Base-by-base conservation (phyloP, 2,888 invertebrate genomes). In the Cephonodes hylas region DNA sequence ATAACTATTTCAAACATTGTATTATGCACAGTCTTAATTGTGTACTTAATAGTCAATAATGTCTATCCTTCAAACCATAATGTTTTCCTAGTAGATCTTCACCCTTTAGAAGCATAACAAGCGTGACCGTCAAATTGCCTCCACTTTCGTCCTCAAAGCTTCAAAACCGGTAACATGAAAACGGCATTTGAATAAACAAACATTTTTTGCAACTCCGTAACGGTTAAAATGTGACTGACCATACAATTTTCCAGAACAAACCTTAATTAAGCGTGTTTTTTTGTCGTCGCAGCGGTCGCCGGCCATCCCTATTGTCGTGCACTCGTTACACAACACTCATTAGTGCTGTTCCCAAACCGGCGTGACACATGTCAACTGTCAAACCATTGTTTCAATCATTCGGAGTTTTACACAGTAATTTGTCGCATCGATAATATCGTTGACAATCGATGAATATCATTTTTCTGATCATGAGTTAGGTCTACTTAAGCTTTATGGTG, bases 301-400 rank as follows among this genome's bases (percentile, higher is more conserved):
- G 64, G 60, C 68, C 67, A 67, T 48, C 66, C 62, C 70, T 72
- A 75, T 71, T 75, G 58, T 64, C 57, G 65, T 63, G 61, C 68
- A 66, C 67, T 75, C 64, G 68, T 74, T 73, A 77, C 72, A 79
- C 74, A 77, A 81, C 65, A 62, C 74, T 79, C 73, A 76, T 83
- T 84, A 77, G 69, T 82, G 86, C 64, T 89, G 89, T 86, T 70
- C 81, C 78, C 76, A 84, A 83, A 42, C 77, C 88, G 83, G 86
- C 86, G 75, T 69, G 89, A 80, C 66, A 68, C 63, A 18, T 42
- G 31, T 53, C 60, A 59, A 59, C 34, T 45, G 31, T 46, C 59
- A 48, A 59, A 59, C 38, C 27, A 45, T 22, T 59, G 45, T 59
- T 53, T 48, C 27, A 4, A 53, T 7, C 44, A 44, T 61, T 31